Evolutionary conservation across 1,140 invertebrate genomes (phyloP).

Genomic region (Caerostris darwini): DNA sequence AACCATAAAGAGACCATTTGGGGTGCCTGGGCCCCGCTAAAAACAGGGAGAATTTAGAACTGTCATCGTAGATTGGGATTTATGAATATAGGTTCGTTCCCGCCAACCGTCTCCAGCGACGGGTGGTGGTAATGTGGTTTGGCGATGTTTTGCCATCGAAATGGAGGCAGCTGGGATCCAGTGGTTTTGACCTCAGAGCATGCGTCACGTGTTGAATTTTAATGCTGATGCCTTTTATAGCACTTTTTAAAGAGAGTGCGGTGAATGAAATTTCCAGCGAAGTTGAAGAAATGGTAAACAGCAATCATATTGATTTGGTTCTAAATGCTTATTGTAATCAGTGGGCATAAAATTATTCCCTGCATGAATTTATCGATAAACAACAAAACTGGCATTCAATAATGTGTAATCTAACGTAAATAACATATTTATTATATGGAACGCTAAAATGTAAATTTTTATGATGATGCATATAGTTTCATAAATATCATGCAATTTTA

Average conservation of each 20-base stretch:
- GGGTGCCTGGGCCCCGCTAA: not conserved
- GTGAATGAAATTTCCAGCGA: no score
- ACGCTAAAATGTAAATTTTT: no score
- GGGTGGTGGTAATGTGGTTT: constrained; percentile 16
- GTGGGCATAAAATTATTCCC: no score
- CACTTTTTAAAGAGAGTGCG: not conserved
- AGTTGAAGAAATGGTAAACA: no score
- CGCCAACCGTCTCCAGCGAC: not conserved
- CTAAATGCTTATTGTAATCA: no score
- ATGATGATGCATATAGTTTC: no score
- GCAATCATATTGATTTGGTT: no score
- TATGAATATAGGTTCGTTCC: constrained; percentile 47
- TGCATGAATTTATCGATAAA: no score
- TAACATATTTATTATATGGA: no score
- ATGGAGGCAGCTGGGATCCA: not conserved
- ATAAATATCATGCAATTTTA: no score
- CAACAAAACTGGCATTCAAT: no score
- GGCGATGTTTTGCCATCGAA: not conserved
- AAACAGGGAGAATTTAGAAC: constrained; percentile 45
- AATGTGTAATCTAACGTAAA: no score
- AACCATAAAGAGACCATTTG: constrained; percentile 31
- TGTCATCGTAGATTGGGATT: constrained; percentile 44
- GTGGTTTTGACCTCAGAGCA: not conserved
- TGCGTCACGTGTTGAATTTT: not conserved
- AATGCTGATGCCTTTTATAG: not conserved